Conservation (phyloP, 2,797 vertebrate genomes). For the Synaphobranchus kaupii region DNA sequence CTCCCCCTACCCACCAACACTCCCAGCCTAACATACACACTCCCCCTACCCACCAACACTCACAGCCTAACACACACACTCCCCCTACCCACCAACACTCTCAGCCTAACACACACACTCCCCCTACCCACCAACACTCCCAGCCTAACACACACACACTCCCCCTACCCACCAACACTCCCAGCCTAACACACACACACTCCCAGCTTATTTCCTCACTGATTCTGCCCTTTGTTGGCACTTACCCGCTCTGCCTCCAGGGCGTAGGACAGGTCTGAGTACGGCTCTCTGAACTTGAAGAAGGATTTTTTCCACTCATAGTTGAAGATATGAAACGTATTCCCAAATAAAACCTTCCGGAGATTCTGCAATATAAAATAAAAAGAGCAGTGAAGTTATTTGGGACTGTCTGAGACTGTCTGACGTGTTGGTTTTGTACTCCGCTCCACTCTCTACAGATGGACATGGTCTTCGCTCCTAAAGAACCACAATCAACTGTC, state of each 20-base stretch:
- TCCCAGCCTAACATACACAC: too few species aligned
- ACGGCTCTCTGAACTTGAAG: constrained; percentile 74
- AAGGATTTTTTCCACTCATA: constrained; percentile 73
- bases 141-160: too few species aligned
- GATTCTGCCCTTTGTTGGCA: neutral
- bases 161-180: too few species aligned
- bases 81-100: too few species aligned
- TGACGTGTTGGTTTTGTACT: neutral
- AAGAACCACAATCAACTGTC: neutral
- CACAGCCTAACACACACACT: too few species aligned
- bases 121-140: too few species aligned
- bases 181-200: neutral
- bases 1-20: too few species aligned
- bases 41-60: too few species aligned
- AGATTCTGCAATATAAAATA: constrained; percentile 66
- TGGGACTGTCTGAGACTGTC: neutral
- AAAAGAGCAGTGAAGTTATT: neutral
- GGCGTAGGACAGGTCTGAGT: constrained; percentile 71
- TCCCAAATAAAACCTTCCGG: constrained; percentile 76
- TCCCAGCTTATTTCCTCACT: neutral
- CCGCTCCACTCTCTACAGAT: neutral
- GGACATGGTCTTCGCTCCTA: neutral
- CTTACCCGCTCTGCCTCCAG: constrained; percentile 76
- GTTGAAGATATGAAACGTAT: constrained; percentile 63
- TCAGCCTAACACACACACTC: too few species aligned